Evolutionary conservation across 2,113 vertebrate species (phyloP).

Genomic region (Leucopsar rothschildi): DNA sequence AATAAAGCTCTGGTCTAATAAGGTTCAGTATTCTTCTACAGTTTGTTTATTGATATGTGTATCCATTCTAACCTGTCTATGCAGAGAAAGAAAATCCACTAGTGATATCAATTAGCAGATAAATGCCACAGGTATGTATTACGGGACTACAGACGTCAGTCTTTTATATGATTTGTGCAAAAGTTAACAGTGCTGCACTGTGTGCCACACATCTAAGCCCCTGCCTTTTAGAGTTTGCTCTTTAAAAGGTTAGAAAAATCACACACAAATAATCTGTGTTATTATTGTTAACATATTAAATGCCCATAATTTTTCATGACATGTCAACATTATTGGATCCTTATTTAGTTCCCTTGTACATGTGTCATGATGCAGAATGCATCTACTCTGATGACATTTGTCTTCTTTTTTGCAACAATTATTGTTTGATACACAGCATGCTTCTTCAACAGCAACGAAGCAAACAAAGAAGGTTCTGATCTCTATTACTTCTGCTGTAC

Average conservation of each 20-base stretch:
- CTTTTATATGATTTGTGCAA: neutral
- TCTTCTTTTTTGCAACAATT: neutral
- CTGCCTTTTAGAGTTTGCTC: neutral
- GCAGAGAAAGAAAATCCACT: neutral
- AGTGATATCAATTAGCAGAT: neutral
- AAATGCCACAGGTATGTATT: neutral
- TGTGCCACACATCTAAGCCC: neutral
- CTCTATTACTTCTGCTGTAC: neutral
- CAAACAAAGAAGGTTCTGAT: neutral
- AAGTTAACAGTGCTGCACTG: neutral
- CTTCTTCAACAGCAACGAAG: neutral
- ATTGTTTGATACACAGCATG: neutral
- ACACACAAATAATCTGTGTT: neutral
- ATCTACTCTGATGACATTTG: neutral
- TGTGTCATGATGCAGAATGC: neutral
- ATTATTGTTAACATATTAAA: neutral
- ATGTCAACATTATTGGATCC: neutral
- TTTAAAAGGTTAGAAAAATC: neutral
- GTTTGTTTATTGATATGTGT: neutral
- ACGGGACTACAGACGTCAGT: neutral
- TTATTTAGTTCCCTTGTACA: neutral
- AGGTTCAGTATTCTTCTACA: neutral
- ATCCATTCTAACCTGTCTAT: neutral
- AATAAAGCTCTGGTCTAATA: neutral
- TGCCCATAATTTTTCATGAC: neutral